Conservation (phyloP, 35 echinoderm and acorn worm species). For the Lytechinus pictus region DNA sequence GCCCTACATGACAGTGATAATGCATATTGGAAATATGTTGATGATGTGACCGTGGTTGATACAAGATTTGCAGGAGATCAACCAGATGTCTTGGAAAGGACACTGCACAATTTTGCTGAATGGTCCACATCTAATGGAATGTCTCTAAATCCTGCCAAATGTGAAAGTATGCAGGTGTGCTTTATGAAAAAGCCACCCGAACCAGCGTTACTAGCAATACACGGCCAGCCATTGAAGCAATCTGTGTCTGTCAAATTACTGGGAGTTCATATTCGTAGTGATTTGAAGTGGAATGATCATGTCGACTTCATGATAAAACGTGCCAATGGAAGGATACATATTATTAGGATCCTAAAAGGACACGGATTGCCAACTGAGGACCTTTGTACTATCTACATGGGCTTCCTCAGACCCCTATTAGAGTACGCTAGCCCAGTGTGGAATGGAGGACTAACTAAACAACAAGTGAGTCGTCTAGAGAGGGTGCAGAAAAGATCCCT, state of each 20-base stretch:
- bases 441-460: slow-evolving; percentile 37
- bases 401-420: background rate
- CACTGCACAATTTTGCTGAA: slow-evolving; percentile 37
- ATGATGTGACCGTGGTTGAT: slow-evolving; percentile 69
- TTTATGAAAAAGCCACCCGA: slow-evolving; percentile 43
- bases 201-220: background rate
- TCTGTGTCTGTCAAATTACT: background rate
- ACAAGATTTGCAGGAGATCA: slow-evolving; percentile 23
- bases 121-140: slow-evolving; percentile 53
- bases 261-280: slow-evolving; percentile 38
- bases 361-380: slow-evolving; percentile 24
- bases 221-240: background rate
- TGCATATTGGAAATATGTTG: slow-evolving; percentile 76
- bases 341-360: slow-evolving; percentile 27
- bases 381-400: slow-evolving; percentile 34
- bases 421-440: background rate
- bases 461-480: background rate
- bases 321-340: slow-evolving; percentile 32
- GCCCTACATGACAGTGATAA: slow-evolving; percentile 31
- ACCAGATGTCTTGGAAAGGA: slow-evolving; percentile 35
- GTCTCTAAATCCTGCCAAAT: slow-evolving; percentile 60
- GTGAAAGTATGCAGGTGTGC: slow-evolving; percentile 56
- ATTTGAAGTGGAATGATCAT: slow-evolving; percentile 44
- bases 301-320: slow-evolving; percentile 38
- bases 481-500: background rate